Percentiles rank a stretch among this genome's conserved stretches.
phyloP scores from a whole-genome alignment of 92 coral and sea anemone species.

The Epizoanthus stellaris region DNA sequence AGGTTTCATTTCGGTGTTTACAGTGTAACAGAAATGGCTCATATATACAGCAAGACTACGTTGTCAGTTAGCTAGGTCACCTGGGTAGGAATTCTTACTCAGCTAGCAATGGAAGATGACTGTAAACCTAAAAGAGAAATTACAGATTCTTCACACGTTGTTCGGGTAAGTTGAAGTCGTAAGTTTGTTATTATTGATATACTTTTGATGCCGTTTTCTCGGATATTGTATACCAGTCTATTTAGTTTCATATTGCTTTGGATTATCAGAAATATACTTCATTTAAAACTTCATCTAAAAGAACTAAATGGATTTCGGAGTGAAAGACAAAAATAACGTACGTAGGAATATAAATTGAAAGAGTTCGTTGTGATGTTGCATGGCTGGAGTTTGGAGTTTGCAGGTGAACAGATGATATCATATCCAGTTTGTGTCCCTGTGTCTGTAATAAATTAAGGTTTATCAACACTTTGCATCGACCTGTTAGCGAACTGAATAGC shows the following conservation, averaged over 20 bases:
- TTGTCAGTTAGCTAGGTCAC: background rate
- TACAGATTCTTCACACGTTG: slow-evolving; percentile 81
- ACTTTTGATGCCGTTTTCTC: background rate
- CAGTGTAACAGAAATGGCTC: background rate
- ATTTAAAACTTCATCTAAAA: too few relatives aligned
- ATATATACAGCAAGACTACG: background rate
- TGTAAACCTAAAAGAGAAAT: slow-evolving; percentile 74
- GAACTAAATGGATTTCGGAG: too few relatives aligned
- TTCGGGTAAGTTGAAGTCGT: slow-evolving; percentile 69
- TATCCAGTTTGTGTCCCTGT: background rate
- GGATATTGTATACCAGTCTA: background rate
- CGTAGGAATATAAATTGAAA: too few relatives aligned
- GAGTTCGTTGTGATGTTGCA: too few relatives aligned
- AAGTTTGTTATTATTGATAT: background rate
- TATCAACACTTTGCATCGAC: background rate
- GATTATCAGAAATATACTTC: too few relatives aligned
- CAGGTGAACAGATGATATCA: slow-evolving; percentile 33
- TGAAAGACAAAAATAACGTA: too few relatives aligned
- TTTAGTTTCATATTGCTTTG: too few relatives aligned
- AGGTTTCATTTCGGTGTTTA: too few relatives aligned
- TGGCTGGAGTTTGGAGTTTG: background rate
- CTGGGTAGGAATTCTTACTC: background rate
- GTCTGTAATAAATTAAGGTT: background rate
- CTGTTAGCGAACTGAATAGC: background rate
- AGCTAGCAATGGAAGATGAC: slow-evolving; percentile 27